phyloP scores from a whole-genome alignment of 2,797 vertebrate genomes.

The Premnoplex brunnescens region DNA sequence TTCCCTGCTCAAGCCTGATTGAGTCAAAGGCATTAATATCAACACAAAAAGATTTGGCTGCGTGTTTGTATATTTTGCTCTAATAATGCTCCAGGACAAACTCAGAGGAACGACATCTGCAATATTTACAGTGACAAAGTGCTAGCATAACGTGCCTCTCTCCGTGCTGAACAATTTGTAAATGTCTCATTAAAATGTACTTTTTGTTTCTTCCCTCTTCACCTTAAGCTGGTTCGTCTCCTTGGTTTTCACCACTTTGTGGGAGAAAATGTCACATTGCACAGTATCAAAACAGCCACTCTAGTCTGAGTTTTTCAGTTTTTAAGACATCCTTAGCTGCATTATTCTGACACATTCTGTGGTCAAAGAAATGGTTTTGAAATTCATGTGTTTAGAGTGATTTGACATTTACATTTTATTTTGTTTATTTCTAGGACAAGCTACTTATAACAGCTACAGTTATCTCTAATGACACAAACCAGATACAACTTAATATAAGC shows the following conservation, averaged over 20 bases:
- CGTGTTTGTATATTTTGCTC: conserved; percentile 38
- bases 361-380: neutral
- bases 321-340: neutral
- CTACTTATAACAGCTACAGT: neutral
- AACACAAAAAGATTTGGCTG: neutral
- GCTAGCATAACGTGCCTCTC: conserved; percentile 14
- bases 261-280: conserved; percentile 47
- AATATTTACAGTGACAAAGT: conserved; percentile 65
- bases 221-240: conserved; percentile 40
- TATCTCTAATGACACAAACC: neutral
- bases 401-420: neutral
- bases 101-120: conserved; percentile 33
- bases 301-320: neutral
- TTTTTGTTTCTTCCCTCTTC: conserved; percentile 52
- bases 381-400: neutral
- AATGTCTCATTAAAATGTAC: conserved; percentile 69
- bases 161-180: conserved; percentile 61
- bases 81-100: conserved; percentile 59
- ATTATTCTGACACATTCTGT: neutral
- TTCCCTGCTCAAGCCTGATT: neutral
- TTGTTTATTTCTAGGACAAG: neutral
- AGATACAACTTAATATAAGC: neutral
- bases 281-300: conserved; percentile 9
- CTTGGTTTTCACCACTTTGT: conserved; percentile 18
- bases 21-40: conserved; percentile 39